Evolutionary conservation across 2,888 invertebrate genomes (phyloP).

Genomic region (Tortricodes alternella): DNA sequence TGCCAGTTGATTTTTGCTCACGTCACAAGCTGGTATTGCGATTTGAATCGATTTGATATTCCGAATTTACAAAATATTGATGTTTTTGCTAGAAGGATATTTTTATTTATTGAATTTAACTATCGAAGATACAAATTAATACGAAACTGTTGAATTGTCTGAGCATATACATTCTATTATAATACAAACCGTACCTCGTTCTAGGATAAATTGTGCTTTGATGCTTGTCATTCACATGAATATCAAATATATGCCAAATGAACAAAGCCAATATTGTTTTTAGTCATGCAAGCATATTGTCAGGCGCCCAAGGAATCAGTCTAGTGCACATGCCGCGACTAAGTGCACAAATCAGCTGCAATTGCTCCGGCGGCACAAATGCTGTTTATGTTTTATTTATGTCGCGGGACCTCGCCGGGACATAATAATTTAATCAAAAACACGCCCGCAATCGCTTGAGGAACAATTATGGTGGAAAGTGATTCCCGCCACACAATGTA

Average conservation of each 20-base stretch:
- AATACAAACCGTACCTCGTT: not conserved
- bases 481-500: constrained; percentile 40
- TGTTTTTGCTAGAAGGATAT: not conserved
- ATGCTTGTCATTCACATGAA: constrained; percentile 12
- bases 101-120: too few species aligned
- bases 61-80: not conserved
- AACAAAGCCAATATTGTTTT: constrained; percentile 9
- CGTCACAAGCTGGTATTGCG: not conserved
- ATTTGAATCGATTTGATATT: not conserved
- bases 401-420: constrained; percentile 35
- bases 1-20: constrained; percentile 10
- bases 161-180: not conserved
- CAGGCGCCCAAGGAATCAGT: constrained; percentile 28
- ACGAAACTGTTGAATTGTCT: not conserved
- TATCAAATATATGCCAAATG: constrained; percentile 3
- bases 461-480: constrained; percentile 42
- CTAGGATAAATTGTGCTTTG: constrained; percentile 2
- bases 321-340: constrained; percentile 36
- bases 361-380: constrained; percentile 37
- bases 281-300: constrained; percentile 22
- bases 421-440: constrained; percentile 65
- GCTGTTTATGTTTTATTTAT: constrained; percentile 46
- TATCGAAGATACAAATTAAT: too few species aligned
- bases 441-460: constrained; percentile 38
- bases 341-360: constrained; percentile 39